Evolutionary conservation across 2,797 vertebrate genomes (phyloP).

Genomic region (Gadopsis bispinosus): DNA sequence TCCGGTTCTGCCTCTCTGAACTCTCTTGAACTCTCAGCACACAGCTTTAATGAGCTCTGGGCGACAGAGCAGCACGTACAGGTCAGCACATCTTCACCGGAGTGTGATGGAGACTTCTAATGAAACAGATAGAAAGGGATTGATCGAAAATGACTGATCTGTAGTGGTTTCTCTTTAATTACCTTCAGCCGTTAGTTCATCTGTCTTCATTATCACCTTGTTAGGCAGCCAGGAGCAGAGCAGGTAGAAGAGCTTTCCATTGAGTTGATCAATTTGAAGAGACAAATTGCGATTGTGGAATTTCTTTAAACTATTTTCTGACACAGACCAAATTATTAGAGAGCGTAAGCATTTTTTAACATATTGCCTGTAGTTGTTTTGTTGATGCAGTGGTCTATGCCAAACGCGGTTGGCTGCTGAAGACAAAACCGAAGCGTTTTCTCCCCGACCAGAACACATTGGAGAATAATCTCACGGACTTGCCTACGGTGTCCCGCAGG

Average conservation of each 20-base stretch:
- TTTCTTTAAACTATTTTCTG: no score
- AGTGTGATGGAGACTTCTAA: background rate
- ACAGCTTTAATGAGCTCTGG: slow-evolving; percentile 52
- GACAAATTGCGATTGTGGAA: no score
- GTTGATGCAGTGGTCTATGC: slow-evolving; percentile 34
- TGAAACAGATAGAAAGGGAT: slow-evolving; percentile 1
- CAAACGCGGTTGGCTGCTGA: background rate
- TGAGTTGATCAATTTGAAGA: background rate
- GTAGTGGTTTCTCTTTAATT: slow-evolving; percentile 38
- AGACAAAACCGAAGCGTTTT: slow-evolving; percentile 4
- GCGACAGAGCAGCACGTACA: slow-evolving; percentile 27
- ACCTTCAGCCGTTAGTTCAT: slow-evolving; percentile 23
- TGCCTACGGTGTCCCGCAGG: background rate
- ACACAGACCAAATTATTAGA: no score
- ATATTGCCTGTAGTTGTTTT: slow-evolving; percentile 9
- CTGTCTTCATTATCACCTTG: slow-evolving; percentile 29
- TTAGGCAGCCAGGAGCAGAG: slow-evolving; percentile 8
- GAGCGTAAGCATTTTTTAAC: no score
- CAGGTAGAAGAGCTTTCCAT: background rate
- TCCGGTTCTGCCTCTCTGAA: slow-evolving; percentile 17
- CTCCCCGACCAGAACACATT: background rate
- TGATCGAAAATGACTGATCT: background rate
- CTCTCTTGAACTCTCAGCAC: slow-evolving; percentile 16
- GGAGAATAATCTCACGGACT: background rate
- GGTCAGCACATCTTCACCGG: slow-evolving; percentile 29